Evolutionary conservation across 2,888 invertebrate genomes (phyloP).

Genomic region (Lithophane ornitopus): DNA sequence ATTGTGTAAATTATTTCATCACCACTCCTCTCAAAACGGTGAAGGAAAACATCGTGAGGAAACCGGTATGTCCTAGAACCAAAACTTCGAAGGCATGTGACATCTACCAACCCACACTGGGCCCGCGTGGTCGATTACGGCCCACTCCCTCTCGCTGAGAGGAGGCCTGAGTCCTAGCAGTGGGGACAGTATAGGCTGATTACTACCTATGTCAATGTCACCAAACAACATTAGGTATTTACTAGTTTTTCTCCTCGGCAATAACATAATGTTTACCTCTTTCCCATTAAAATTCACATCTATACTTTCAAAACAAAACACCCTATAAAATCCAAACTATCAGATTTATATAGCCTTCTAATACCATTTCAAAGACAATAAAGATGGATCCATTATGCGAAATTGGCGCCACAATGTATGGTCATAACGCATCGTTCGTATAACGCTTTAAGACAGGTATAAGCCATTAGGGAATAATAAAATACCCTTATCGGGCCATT

Average conservation of each 20-base stretch:
- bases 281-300: slow-evolving; percentile 14
- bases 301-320: slow-evolving; percentile 15
- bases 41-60: too few species aligned
- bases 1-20: too few species aligned
- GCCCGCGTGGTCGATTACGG: too few species aligned
- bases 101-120: too few species aligned
- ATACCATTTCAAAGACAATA: slow-evolving; percentile 81
- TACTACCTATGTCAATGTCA: not conserved
- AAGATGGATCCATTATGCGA: slow-evolving; percentile 87
- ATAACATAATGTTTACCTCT: not conserved
- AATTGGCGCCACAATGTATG: slow-evolving; percentile 84
- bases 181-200: too few species aligned
- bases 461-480: slow-evolving; percentile 90
- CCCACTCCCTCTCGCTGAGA: too few species aligned
- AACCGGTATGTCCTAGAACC: too few species aligned
- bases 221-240: not conserved
- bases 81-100: too few species aligned
- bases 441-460: slow-evolving; percentile 88
- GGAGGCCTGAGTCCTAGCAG: too few species aligned
- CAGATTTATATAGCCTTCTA: slow-evolving; percentile 74
- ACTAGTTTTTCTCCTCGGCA: not conserved
- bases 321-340: slow-evolving; percentile 44
- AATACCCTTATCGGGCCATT: slow-evolving; percentile 89
- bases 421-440: slow-evolving; percentile 85
- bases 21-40: too few species aligned